Conservation (phyloP, 2,888 invertebrate species). For the Meloe dianella region DNA sequence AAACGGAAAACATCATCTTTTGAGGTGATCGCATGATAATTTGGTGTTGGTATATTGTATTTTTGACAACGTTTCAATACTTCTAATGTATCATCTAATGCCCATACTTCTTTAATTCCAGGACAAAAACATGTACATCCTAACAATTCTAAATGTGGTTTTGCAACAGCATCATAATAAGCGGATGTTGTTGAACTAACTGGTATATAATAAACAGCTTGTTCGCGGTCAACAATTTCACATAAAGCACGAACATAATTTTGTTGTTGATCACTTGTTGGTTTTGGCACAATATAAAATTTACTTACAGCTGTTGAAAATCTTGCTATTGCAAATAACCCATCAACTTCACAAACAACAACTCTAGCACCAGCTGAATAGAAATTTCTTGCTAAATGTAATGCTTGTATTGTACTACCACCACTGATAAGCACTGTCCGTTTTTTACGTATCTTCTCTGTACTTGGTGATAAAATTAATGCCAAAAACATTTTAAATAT, state of each 20-base stretch:
- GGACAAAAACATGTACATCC: conserved; percentile 86
- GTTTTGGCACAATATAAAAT: conserved; percentile 79
- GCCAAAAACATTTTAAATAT: conserved; percentile 69
- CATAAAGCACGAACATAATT: conserved; percentile 78
- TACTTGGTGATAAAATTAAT: conserved; percentile 63
- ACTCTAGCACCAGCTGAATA: conserved; percentile 82
- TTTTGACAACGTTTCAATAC: conserved; percentile 73
- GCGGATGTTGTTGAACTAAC: conserved; percentile 80
- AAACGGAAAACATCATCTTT: conserved; percentile 72
- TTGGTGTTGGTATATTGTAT: conserved; percentile 71
- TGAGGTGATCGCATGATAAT: conserved; percentile 70
- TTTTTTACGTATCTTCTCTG: conserved; percentile 67
- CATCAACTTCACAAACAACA: conserved; percentile 81
- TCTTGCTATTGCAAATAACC: conserved; percentile 75
- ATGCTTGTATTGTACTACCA: conserved; percentile 83
- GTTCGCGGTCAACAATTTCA: conserved; percentile 78
- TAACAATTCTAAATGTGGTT: conserved; percentile 78
- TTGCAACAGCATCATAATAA: conserved; percentile 82
- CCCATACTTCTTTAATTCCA: conserved; percentile 74
- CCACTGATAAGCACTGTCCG: conserved; percentile 82
- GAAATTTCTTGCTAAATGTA: conserved; percentile 83
- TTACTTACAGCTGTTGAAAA: conserved; percentile 82
- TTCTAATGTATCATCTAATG: conserved; percentile 80
- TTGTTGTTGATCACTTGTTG: conserved; percentile 72
- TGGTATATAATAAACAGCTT: conserved; percentile 78